Evolutionary conservation across 2,113 vertebrate genomes (phyloP).

Genomic region (Notechis scutatus): DNA sequence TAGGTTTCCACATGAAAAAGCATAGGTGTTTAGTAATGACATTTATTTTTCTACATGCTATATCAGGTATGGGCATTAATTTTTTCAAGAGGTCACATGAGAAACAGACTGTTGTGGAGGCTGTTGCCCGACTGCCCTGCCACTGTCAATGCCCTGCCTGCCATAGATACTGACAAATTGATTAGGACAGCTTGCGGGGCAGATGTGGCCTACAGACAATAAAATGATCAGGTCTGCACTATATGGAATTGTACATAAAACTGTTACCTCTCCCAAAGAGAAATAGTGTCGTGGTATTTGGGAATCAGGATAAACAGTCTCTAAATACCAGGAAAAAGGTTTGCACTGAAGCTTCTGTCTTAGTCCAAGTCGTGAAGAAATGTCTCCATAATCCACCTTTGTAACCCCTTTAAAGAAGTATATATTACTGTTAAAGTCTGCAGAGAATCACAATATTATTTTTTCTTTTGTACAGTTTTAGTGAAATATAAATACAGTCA

Average conservation of each 20-base stretch:
- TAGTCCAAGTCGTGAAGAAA: slow-evolving; percentile 82
- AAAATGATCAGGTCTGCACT: neutral
- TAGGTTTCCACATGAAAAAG: neutral
- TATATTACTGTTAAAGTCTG: neutral
- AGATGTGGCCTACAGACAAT: neutral
- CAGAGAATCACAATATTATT: neutral
- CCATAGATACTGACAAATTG: neutral
- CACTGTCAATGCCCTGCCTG: neutral
- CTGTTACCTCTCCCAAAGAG: slow-evolving; percentile 93
- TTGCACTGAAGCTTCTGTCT: slow-evolving; percentile 96
- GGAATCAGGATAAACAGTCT: slow-evolving; percentile 97
- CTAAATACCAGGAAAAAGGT: slow-evolving; percentile 98
- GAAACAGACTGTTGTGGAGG: neutral
- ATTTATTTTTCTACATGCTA: neutral
- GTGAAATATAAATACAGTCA: neutral
- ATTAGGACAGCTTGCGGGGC: neutral
- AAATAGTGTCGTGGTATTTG: slow-evolving; percentile 98
- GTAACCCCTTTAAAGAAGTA: slow-evolving; percentile 84
- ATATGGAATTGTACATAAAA: neutral
- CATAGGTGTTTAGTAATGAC: neutral
- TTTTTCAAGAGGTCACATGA: neutral
- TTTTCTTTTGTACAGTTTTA: neutral
- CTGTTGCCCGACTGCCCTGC: neutral
- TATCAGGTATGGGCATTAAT: neutral
- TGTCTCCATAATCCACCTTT: slow-evolving; percentile 98